phyloP scores from a whole-genome alignment of 2,797 vertebrate genomes.

The Trachurus trachurus region DNA sequence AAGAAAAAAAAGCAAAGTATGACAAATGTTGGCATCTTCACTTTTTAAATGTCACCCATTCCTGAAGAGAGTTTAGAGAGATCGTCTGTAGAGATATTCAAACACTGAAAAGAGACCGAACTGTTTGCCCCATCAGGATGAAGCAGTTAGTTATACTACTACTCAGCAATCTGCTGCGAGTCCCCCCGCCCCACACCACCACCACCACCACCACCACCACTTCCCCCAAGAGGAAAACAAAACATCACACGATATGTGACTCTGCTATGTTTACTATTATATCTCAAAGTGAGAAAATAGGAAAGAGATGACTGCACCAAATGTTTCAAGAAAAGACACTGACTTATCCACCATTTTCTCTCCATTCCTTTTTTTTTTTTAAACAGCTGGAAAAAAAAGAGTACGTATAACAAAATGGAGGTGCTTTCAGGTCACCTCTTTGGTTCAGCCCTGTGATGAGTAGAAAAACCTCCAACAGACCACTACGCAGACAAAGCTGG shows the following conservation, averaged over 20 bases:
- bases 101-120: constrained; percentile 62
- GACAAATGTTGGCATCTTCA: constrained; percentile 71
- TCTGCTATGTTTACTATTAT: constrained; percentile 51
- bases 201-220: no score
- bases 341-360: constrained; percentile 56
- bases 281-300: constrained; percentile 64
- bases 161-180: constrained; percentile 65
- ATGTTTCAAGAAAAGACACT: constrained; percentile 69
- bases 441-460: constrained; percentile 77
- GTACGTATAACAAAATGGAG: constrained; percentile 54
- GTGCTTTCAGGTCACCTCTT: constrained; percentile 75
- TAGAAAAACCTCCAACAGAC: constrained; percentile 54
- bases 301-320: constrained; percentile 66
- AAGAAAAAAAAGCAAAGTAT: constrained; percentile 34
- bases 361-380: constrained; percentile 39
- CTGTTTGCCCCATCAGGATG: constrained; percentile 56
- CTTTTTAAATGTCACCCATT: constrained; percentile 61
- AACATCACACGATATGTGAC: constrained; percentile 70
- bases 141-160: constrained; percentile 54
- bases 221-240: constrained; percentile 47
- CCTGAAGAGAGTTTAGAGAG: constrained; percentile 51
- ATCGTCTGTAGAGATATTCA: constrained; percentile 59
- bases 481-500: constrained; percentile 47
- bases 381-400: constrained; percentile 29
- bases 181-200: constrained; percentile 10